A percentile compares a stretch with the other conserved stretches of the same genome.
Conservation (phyloP, 2,113 vertebrate genomes). For the Neogale vison region DNA sequence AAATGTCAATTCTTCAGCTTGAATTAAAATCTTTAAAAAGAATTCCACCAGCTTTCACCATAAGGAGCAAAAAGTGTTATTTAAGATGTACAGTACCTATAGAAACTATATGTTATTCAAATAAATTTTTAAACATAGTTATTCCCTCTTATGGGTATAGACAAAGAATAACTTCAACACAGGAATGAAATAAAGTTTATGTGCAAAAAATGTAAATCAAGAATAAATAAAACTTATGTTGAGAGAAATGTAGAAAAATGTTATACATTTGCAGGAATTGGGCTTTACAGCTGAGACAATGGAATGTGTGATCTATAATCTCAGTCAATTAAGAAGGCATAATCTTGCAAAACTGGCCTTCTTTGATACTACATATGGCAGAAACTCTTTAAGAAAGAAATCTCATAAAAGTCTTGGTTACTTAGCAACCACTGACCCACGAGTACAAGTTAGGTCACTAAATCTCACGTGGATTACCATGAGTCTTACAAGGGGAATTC, state of each 20-base stretch:
- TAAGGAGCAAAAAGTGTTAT: background rate
- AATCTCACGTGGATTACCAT: background rate
- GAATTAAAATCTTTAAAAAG: constrained; percentile 6
- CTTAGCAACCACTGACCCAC: constrained; percentile 31
- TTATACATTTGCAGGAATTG: background rate
- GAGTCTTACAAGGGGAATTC: background rate
- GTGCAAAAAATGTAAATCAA: background rate
- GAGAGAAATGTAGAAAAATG: background rate
- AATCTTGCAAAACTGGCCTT: background rate
- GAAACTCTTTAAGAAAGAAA: background rate
- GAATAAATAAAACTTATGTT: background rate
- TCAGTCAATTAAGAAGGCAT: background rate
- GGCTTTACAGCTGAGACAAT: background rate
- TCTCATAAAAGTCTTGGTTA: background rate
- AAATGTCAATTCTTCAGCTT: background rate
- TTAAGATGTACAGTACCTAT: background rate
- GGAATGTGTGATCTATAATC: background rate
- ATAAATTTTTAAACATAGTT: background rate
- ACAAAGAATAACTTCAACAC: background rate
- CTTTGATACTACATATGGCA: background rate
- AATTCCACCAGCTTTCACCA: background rate
- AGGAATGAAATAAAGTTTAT: background rate
- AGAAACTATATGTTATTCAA: background rate
- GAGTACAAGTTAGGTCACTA: background rate
- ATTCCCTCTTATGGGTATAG: background rate